phyloP scores from a whole-genome alignment of 2,888 invertebrate species.

The Lysandra coridon region DNA sequence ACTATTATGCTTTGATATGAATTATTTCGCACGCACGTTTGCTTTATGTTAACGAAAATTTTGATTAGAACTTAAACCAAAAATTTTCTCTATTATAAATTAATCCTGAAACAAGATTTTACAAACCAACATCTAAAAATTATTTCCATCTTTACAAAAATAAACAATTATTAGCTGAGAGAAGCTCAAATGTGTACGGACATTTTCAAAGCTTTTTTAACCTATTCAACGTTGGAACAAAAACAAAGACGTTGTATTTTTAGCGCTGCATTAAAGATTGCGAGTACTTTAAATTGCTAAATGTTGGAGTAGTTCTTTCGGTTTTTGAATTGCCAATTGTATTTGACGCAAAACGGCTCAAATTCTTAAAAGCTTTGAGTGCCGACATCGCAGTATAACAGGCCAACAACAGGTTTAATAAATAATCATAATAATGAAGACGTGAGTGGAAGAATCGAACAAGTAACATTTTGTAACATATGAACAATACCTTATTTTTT shows the following conservation, averaged over 20 bases:
- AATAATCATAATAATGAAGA: too few species aligned
- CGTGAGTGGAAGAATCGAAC: too few species aligned
- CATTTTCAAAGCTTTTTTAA: neutral
- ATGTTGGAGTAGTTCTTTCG: conserved; percentile 17
- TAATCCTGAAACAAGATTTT: neutral
- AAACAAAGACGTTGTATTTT: conserved; percentile 20
- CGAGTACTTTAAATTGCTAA: conserved; percentile 24
- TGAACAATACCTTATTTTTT: too few species aligned
- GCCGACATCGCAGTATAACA: neutral
- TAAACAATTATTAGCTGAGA: conserved; percentile 2
- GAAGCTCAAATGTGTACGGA: neutral
- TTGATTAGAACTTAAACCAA: neutral
- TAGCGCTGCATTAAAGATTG: conserved; percentile 20
- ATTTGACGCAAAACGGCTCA: neutral
- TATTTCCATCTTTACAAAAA: neutral
- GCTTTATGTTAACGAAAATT: neutral
- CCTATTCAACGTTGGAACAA: neutral
- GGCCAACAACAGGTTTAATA: too few species aligned
- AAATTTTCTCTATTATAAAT: neutral
- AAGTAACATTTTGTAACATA: too few species aligned
- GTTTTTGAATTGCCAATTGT: conserved; percentile 28
- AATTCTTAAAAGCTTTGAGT: conserved; percentile 10
- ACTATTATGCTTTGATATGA: neutral
- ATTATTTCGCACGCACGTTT: neutral
- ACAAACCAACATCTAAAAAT: neutral